Percentiles rank a stretch among this genome's conserved stretches.
phyloP scores from a whole-genome alignment of 2,888 invertebrate species.

The Steinernema scapterisci region DNA sequence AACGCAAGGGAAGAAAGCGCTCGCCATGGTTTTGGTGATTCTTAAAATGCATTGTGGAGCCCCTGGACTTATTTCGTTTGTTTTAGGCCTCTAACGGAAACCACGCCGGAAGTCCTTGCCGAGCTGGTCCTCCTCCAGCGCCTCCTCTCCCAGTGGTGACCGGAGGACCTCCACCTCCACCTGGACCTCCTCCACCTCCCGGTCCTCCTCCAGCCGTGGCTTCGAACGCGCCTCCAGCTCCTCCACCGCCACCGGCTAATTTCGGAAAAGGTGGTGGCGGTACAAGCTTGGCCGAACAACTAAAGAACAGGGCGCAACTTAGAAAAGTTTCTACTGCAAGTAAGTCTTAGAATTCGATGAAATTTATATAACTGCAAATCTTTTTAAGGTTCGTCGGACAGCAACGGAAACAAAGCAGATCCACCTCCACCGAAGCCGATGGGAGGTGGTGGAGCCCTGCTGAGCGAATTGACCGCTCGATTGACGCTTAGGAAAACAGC shows the following conservation, averaged over 20 bases:
- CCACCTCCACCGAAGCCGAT: neutral
- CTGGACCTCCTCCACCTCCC: neutral
- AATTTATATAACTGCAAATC: neutral
- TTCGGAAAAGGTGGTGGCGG: neutral
- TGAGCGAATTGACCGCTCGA: neutral
- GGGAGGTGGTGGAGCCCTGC: neutral
- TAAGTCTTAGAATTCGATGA: neutral
- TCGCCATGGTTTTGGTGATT: neutral
- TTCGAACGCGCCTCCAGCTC: conserved; percentile 11
- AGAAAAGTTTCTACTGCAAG: conserved; percentile 6
- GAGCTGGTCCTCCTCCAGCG: neutral
- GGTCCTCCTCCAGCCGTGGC: neutral
- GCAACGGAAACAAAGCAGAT: neutral
- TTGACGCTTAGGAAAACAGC: neutral
- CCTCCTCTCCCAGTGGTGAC: neutral
- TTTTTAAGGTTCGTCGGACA: neutral
- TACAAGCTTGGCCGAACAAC: neutral
- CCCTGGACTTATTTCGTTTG: too few species aligned
- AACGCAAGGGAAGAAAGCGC: neutral
- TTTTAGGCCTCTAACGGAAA: conserved; percentile 6
- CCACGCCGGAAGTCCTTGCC: conserved; percentile 17
- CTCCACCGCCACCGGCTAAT: conserved; percentile 7
- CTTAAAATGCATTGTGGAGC: neutral
- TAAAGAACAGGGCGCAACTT: neutral
- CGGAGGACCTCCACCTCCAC: neutral